Base-by-base conservation (phyloP, 2,113 vertebrate genomes). In the Desmodus rotundus region DNA sequence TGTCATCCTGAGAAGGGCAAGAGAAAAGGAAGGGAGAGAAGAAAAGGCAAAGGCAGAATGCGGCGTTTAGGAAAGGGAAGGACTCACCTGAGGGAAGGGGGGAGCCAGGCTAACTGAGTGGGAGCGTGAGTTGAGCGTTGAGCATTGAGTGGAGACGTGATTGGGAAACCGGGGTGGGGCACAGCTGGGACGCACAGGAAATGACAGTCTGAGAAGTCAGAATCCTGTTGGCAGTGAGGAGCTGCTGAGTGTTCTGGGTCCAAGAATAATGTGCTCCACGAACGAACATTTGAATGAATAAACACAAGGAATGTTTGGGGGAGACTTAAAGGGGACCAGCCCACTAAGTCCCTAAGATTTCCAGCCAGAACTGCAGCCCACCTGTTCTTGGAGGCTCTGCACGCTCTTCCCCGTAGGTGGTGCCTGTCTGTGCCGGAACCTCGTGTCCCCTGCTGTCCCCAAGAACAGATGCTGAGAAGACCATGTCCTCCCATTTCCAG, bases 121-220 rank as follows among this genome's bases (percentile, higher is more conserved):
- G 5, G 11, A 31, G 9, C 15, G 33, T 31, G 85, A 24, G 54
- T 50, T 33, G 68, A 54, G 58, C 47, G n/a, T n/a, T n/a, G n/a
- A n/a, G n/a, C n/a, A n/a, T 50, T 33, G 68, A 54, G 58, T 41
- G 4, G 67, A 72, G 70, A 7, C 17, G 63, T 41, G 87, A n/a
- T 43, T 56, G 38, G 87, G 92, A 67, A 61, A 70, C 77, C 26
- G 5, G 91, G 73, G 28, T 50, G 76, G 54, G 76, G 88, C 16
- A 3, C 4, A 33, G 6, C 2, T 15, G 50, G 56, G 33, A 89
- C 67, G 63, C 33, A 45, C 41, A 33, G 94, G 94, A 96, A 94
- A 65, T 56, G 82, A 82, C 38, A 33, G 22, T 61, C 84, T 90
- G 87, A 78, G 88, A 80, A 83, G 76, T 24, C 52, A 47, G 58